phyloP scores from a whole-genome alignment of 2,888 invertebrate genomes.

The Helleia helle region DNA sequence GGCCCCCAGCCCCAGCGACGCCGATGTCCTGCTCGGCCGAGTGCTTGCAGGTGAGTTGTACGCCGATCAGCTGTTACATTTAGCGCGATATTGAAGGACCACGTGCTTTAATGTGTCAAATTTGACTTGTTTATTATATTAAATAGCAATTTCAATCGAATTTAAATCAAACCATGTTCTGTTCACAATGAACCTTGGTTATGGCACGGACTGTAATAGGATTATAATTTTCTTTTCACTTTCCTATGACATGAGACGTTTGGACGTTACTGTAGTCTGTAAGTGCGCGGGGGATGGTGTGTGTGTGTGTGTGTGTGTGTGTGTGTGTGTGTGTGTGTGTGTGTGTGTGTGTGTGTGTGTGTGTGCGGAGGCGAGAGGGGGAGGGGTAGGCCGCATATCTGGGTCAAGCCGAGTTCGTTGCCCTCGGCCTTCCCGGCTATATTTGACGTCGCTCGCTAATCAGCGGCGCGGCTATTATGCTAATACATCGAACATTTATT shows the following conservation, averaged over 20 bases:
- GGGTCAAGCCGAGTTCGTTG: constrained; percentile 72
- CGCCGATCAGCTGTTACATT: constrained; percentile 36
- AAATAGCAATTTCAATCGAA: too few relatives aligned
- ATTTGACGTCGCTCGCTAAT: constrained; percentile 63
- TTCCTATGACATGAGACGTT: constrained; percentile 40
- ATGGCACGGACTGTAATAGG: neutral
- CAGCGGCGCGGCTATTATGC: constrained; percentile 32
- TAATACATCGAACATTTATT: constrained; percentile 11
- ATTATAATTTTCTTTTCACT: constrained; percentile 46
- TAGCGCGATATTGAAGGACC: constrained; percentile 6
- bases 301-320: constrained; percentile 22
- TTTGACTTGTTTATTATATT: too few relatives aligned
- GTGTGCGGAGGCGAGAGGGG: constrained; percentile 25
- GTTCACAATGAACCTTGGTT: too few relatives aligned
- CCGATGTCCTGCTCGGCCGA: constrained; percentile 60
- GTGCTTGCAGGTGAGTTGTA: constrained; percentile 60
- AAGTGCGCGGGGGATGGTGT: constrained; percentile 22
- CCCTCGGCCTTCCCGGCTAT: constrained; percentile 73
- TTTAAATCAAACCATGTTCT: too few relatives aligned
- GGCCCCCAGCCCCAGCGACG: constrained; percentile 36
- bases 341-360: constrained; percentile 23
- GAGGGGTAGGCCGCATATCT: constrained; percentile 41
- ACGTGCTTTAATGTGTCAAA: constrained; percentile 5
- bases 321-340: constrained; percentile 22
- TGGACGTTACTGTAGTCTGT: too few relatives aligned